A percentile compares a stretch with the other conserved stretches of the same genome.
phyloP scores from a whole-genome alignment of 2,888 invertebrate genomes.

The Dermolepida albohirtum region DNA sequence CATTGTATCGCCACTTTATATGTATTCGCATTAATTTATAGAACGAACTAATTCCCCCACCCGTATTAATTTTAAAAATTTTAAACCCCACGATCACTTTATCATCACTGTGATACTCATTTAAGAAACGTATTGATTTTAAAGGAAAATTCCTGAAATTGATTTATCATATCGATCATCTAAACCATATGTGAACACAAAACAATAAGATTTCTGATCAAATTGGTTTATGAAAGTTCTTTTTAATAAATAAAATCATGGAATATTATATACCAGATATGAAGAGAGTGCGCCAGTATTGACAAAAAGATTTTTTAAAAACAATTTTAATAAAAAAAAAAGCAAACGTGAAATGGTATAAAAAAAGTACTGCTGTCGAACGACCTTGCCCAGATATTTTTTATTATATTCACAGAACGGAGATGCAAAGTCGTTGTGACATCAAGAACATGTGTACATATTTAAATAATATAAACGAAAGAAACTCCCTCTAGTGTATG shows the following conservation, averaged over 20 bases:
- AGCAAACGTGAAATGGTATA: background rate
- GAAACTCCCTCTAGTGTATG: constrained; percentile 15
- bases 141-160: background rate
- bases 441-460: constrained; percentile 37
- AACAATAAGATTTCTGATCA: constrained; percentile 43
- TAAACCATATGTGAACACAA: constrained; percentile 44
- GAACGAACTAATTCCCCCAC: background rate
- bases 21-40: background rate
- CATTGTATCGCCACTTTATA: constrained; percentile 9
- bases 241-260: too few species aligned
- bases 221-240: constrained; percentile 4
- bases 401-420: constrained; percentile 29
- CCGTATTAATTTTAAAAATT: background rate
- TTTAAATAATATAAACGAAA: constrained; percentile 21
- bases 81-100: background rate
- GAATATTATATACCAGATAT: constrained; percentile 36
- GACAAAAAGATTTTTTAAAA: constrained; percentile 49
- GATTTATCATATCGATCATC: constrained; percentile 27
- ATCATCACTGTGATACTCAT: constrained; percentile 32
- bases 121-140: background rate
- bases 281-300: constrained; percentile 54
- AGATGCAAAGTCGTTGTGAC: constrained; percentile 14
- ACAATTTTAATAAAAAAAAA: background rate
- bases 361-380: constrained; percentile 1
- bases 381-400: constrained; percentile 33